Percentiles rank a stretch among this genome's conserved stretches.
Evolutionary conservation across 2,113 vertebrate genomes (phyloP).

Genomic region (Ptilorrhoa leucosticta): DNA sequence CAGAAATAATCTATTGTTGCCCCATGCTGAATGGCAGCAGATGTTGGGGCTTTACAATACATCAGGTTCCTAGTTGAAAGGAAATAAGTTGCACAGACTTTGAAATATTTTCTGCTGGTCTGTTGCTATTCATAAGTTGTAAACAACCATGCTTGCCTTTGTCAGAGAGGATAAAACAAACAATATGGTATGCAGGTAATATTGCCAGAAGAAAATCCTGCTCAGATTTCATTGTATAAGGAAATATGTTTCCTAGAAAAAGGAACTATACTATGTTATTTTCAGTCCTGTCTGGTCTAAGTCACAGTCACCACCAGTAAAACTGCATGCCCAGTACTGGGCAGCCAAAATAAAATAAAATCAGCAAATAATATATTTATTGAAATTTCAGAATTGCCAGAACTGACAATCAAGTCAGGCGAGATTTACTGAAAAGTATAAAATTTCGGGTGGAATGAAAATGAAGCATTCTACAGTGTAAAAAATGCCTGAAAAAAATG

Average conservation of each 20-base stretch:
- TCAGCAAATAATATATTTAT: background rate
- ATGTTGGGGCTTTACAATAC: background rate
- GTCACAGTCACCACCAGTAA: background rate
- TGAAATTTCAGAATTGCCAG: background rate
- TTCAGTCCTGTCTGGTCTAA: background rate
- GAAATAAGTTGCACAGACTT: background rate
- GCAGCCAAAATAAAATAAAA: background rate
- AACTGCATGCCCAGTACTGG: background rate
- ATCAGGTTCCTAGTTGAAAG: background rate
- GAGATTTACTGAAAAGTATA: background rate
- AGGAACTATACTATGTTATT: background rate
- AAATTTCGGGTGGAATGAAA: background rate
- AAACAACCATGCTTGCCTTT: background rate
- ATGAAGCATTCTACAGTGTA: background rate
- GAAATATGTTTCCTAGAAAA: background rate
- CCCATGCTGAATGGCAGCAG: background rate
- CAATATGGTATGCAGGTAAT: background rate
- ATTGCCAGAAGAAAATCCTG: background rate
- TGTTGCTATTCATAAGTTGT: conserved; percentile 11
- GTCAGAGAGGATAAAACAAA: background rate
- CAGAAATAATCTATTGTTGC: background rate
- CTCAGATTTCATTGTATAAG: background rate
- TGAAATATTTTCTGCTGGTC: conserved; percentile 3
- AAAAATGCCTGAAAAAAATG: background rate
- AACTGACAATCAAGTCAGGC: background rate